Evolutionary conservation across 1,140 invertebrate genomes (phyloP), one percentile per base, ranked within the genome.

Genomic region (Achroia grisella): DNA sequence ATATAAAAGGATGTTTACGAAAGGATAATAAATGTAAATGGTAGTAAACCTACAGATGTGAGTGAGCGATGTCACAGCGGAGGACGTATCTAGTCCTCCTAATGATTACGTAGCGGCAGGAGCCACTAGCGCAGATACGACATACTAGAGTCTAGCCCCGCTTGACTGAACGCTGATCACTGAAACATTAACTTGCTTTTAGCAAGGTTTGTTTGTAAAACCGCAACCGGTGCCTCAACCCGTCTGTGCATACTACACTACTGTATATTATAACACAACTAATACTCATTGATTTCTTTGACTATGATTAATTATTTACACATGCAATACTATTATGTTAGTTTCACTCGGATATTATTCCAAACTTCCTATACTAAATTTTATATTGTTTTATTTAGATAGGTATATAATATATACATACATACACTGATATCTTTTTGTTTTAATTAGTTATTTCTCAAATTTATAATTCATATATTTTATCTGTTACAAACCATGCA

Each of bases 151-250:
- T 78, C 67, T 78, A 74, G 81, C 81, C 61, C 78, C 80, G 44
- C 56, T 60, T 52, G 81, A 79, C 61, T 82, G 78, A 57, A 82
- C 62, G 71, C 59, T 72, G 73, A 79, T 55, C 64, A 82, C 81
- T 85, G 81, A 81, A 82, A 85, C 59, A 79, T 82, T 58, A 79
- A 82, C 64, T 68, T 60, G 52, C 52, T 48, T 78, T 85, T 81
- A 82, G 59, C 56, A 69, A 63, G 40, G 56, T 30, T 33, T 46
- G 44, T 63, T 63, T 52, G 55, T 15, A 48, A 49, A 37, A 66
- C 62, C 52, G 47, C 51, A 68, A 75, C 75, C 76, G 58, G 50
- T 48, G 2, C 17, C 17, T 23, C 6, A 23, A 63, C 66, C 72
- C 62, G 45, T 49, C 27, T 45, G 68, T 70, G 62, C 74, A 61